A percentile compares a stretch with the other conserved stretches of the same genome.
Conservation (phyloP, 2,797 vertebrate genomes). For the Trematomus bernacchii region DNA sequence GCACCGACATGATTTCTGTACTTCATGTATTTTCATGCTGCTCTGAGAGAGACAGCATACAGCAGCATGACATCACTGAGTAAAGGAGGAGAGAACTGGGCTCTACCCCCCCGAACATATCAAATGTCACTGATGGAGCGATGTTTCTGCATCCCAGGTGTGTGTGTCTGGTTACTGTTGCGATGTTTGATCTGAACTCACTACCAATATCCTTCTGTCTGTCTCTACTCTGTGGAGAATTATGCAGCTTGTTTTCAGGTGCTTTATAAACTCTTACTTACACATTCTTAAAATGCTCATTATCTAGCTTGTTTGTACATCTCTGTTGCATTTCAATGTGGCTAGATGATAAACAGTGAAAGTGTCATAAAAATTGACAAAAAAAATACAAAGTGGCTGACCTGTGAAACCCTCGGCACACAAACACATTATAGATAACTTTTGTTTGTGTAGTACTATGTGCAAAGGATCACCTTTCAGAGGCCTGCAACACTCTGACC, state of each 20-base stretch:
- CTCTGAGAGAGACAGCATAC: conserved; percentile 50
- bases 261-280: not conserved
- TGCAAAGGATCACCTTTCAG: conserved; percentile 53
- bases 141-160: conserved; percentile 52
- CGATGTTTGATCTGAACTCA: conserved; percentile 2
- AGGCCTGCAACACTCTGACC: conserved; percentile 42
- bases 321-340: not conserved
- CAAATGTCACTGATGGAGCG: conserved; percentile 62
- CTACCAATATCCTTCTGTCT: not conserved
- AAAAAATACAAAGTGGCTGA: conserved; percentile 1
- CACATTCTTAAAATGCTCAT: not conserved
- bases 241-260: not conserved
- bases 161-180: conserved; percentile 46
- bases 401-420: conserved; percentile 3
- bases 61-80: conserved; percentile 75
- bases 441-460: conserved; percentile 35
- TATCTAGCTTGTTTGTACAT: not conserved
- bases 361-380: not conserved
- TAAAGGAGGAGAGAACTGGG: conserved; percentile 32
- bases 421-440: conserved; percentile 8
- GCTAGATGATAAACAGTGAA: not conserved
- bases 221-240: not conserved
- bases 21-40: conserved; percentile 59
- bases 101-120: conserved; percentile 39
- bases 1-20: conserved; percentile 47